Evolutionary conservation across 1,140 invertebrate species (phyloP).

Genomic region (Trigoniulus corallinus): DNA sequence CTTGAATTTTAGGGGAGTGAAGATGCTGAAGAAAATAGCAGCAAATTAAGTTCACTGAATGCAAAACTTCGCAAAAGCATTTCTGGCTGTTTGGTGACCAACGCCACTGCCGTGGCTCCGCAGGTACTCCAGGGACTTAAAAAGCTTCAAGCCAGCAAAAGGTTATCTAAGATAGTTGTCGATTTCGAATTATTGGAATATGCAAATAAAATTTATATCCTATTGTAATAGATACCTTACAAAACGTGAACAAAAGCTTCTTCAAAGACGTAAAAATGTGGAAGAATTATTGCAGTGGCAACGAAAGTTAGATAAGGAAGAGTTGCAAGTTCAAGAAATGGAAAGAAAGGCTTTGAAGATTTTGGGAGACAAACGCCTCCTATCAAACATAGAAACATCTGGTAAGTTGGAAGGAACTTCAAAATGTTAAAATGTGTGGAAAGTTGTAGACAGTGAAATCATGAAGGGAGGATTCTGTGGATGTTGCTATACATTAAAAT

Average conservation of each 20-base stretch:
- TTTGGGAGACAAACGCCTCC: background rate
- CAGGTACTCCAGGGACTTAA: conserved; percentile 5
- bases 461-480: too few species aligned
- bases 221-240: conserved; percentile 22
- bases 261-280: conserved; percentile 23
- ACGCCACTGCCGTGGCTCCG: too few species aligned
- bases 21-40: too few species aligned
- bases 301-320: conserved; percentile 24
- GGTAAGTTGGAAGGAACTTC: background rate
- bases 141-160: conserved; percentile 13
- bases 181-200: too few species aligned
- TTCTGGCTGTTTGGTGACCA: too few species aligned
- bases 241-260: conserved; percentile 21
- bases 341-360: conserved; percentile 18
- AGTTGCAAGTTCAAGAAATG: conserved; percentile 21
- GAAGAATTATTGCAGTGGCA: conserved; percentile 27
- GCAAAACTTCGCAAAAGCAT: too few species aligned
- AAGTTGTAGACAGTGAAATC: background rate
- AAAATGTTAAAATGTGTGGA: background rate
- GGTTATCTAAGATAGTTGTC: too few species aligned
- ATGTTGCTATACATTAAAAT: too few species aligned
- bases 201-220: background rate
- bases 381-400: background rate
- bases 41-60: too few species aligned
- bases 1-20: too few species aligned